A percentile compares a stretch with the other conserved stretches of the same genome.
Conservation (phyloP, 2,797 vertebrate genomes). For the Moxostoma hubbsi region DNA sequence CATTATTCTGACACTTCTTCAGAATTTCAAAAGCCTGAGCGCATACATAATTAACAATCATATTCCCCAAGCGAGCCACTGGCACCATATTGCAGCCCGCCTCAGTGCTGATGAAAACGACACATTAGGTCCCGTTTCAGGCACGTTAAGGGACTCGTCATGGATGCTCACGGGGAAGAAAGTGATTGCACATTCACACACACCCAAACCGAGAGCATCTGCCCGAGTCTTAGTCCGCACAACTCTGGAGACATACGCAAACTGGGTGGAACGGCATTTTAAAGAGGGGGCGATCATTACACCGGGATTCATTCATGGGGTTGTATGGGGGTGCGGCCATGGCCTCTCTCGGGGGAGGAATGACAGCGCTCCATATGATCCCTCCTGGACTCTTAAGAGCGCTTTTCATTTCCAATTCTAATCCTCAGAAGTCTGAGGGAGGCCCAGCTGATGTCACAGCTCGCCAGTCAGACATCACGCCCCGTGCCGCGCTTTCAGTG, state of each 20-base stretch:
- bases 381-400: slow-evolving; percentile 87
- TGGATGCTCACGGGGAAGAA: slow-evolving; percentile 58
- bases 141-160: slow-evolving; percentile 91
- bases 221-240: slow-evolving; percentile 75
- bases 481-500: slow-evolving; percentile 74
- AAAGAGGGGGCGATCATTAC: slow-evolving; percentile 90
- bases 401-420: slow-evolving; percentile 99
- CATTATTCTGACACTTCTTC: slow-evolving; percentile 99
- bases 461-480: slow-evolving; percentile 71
- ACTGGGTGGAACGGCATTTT: slow-evolving; percentile 90
- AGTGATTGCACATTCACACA: slow-evolving; percentile 86
- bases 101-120: slow-evolving; percentile 97
- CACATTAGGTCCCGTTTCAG: slow-evolving; percentile 93
- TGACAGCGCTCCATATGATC: slow-evolving; percentile 85
- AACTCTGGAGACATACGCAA: slow-evolving; percentile 84
- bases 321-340: slow-evolving; percentile 89
- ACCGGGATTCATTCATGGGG: slow-evolving; percentile 98
- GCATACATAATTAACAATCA: slow-evolving; percentile 99
- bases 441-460: slow-evolving; percentile 94
- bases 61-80: slow-evolving; percentile 94
- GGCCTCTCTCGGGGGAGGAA: slow-evolving; percentile 78
- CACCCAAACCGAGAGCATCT: slow-evolving; percentile 92
- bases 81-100: slow-evolving; percentile 98
- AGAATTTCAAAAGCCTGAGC: slow-evolving; percentile 99
- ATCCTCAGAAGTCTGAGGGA: slow-evolving; percentile 74